Evolutionary conservation across 2,888 invertebrate genomes (phyloP), one percentile per base, ranked within the genome.

Genomic region (Melanchra persicariae): DNA sequence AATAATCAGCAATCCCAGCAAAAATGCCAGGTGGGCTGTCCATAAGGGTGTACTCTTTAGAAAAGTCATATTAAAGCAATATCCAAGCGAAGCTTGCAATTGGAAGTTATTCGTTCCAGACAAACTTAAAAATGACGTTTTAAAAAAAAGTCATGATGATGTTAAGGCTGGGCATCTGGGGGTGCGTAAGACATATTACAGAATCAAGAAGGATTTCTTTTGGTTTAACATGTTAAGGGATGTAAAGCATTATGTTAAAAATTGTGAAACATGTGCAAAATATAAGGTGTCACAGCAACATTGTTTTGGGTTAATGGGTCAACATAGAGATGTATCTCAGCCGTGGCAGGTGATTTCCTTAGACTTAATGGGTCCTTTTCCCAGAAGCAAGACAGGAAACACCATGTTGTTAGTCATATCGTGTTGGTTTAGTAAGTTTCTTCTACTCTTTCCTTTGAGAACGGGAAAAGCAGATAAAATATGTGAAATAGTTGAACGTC

Each of bases 321-420:
- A 63, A 52, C 54, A 54, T 54, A 54, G 54, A 19, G 54, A 30
- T 10, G 54, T 54, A 15, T 6, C 30, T 17, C 17, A 10, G 19
- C 62, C 62, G 9, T 63, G 52, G 62, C 52, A 63, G 40, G 52
- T 63, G 1, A 63, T 63, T 40, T 63, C 62, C 1, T 43, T 63
- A 40, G 62, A 63, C 30, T 30, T 43, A 8, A 63, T 63, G 62
- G 62, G 52, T 6, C 62, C 62, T 5, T 52, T 63, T 26, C 62
- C 62, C 2, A 15, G 26, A 43, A 63, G 62, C 26, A 63, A 63
- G 26, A 26, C 26, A 17, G 43, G 62, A 12, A 40, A 63, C 15
- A 63, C 62, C 8, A 63, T 63, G 62, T 19, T 63, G 10, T 63
- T 63, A 37, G 62, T 63, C 9, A 52, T 52, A 19, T 40, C 62